These are phyloP conservation scores for Pygoscelis adeliae DNA, from an alignment of 2,113 vertebrate genomes.

Conservation along the genomic window DNA sequence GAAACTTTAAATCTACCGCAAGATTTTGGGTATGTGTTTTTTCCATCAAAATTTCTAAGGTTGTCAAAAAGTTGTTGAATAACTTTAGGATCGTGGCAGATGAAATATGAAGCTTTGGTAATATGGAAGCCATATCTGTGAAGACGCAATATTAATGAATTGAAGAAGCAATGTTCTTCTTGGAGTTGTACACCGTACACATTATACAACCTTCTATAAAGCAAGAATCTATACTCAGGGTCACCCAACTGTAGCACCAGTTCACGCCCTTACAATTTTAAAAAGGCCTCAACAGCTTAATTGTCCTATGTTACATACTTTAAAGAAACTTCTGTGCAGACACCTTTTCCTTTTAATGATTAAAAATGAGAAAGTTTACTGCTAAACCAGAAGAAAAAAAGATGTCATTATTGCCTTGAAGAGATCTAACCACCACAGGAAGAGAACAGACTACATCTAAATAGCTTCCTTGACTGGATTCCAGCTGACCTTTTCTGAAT, in stretches of 20 bases:
- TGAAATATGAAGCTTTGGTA: constrained; percentile 94
- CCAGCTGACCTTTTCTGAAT: neutral
- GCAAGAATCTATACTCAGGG: neutral
- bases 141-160: neutral
- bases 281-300: neutral
- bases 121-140: constrained; percentile 94
- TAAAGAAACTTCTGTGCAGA: neutral
- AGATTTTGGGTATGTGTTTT: constrained; percentile 84
- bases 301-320: neutral
- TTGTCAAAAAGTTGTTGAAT: constrained; percentile 87
- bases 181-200: neutral
- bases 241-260: neutral
- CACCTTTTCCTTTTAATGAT: neutral
- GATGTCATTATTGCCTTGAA: neutral
- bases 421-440: neutral
- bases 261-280: neutral
- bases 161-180: neutral
- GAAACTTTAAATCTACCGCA: constrained; percentile 88
- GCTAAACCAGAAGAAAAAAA: neutral
- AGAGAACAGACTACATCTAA: neutral
- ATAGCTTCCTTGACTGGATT: neutral
- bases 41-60: constrained; percentile 84
- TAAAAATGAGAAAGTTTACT: neutral
- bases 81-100: constrained; percentile 88
- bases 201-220: neutral